phyloP scores from a whole-genome alignment of 2,113 vertebrate species.

The Apaloderma vittatum region DNA sequence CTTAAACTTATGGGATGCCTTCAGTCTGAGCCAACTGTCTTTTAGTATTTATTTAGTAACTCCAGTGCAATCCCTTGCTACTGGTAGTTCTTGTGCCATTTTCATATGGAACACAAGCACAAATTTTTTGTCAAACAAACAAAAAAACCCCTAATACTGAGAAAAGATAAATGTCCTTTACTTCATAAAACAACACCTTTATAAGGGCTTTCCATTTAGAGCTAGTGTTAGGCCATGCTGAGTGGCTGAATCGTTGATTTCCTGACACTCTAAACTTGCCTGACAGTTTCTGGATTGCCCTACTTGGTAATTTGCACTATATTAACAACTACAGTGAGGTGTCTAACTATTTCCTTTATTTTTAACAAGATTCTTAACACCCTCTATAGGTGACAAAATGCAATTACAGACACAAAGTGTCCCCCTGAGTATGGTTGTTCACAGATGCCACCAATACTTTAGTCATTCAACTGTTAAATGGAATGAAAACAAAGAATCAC shows the following conservation, averaged over 20 bases:
- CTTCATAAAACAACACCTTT: conserved; percentile 86
- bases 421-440: conserved; percentile 82
- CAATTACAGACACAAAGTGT: conserved; percentile 94
- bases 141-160: too few species aligned
- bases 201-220: conserved; percentile 88
- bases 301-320: conserved; percentile 94
- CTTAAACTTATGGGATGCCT: background rate
- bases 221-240: conserved; percentile 88
- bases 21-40: background rate
- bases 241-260: conserved; percentile 95
- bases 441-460: conserved; percentile 87
- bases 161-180: conserved; percentile 78
- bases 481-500: conserved; percentile 83
- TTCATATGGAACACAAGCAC: background rate
- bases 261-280: conserved; percentile 91
- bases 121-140: background rate
- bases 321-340: conserved; percentile 94
- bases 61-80: background rate
- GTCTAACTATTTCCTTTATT: conserved; percentile 84
- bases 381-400: conserved; percentile 99
- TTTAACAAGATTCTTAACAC: conserved; percentile 98
- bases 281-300: conserved; percentile 96
- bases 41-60: background rate
- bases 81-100: background rate
- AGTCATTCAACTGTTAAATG: conserved; percentile 79